A percentile compares a stretch with the other conserved stretches of the same genome.
Evolutionary conservation across 2,797 vertebrate genomes (phyloP).

Genomic region (Urosaurus nigricauda): DNA sequence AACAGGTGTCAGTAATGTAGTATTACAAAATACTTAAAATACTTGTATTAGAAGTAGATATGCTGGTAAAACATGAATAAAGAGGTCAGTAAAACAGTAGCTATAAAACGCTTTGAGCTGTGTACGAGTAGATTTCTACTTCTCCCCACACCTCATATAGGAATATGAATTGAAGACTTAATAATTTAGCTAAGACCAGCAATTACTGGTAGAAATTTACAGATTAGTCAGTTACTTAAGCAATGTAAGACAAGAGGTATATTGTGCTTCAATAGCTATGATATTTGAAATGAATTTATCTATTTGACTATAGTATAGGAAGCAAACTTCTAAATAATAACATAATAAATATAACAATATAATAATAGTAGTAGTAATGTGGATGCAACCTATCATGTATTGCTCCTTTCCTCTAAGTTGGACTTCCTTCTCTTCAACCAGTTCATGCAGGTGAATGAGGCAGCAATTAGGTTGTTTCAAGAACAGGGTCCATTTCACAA

Average conservation of each 20-base stretch:
- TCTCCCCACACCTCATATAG: background rate
- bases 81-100: background rate
- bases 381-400: background rate
- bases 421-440: background rate
- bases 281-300: background rate
- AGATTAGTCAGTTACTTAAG: background rate
- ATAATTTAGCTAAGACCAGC: background rate
- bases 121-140: background rate
- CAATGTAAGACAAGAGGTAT: background rate
- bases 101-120: background rate
- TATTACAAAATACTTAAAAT: background rate
- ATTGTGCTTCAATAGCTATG: background rate
- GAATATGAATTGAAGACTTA: background rate
- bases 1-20: background rate
- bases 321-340: background rate
- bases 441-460: background rate
- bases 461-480: background rate
- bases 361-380: background rate
- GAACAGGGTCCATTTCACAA: background rate
- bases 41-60: background rate
- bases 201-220: background rate
- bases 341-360: too few species aligned
- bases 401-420: background rate
- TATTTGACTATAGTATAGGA: background rate
- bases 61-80: background rate